Evolutionary conservation across 2,888 invertebrate genomes (phyloP), one percentile per base, ranked within the genome.

Genomic region (Drosophila prolongata): DNA sequence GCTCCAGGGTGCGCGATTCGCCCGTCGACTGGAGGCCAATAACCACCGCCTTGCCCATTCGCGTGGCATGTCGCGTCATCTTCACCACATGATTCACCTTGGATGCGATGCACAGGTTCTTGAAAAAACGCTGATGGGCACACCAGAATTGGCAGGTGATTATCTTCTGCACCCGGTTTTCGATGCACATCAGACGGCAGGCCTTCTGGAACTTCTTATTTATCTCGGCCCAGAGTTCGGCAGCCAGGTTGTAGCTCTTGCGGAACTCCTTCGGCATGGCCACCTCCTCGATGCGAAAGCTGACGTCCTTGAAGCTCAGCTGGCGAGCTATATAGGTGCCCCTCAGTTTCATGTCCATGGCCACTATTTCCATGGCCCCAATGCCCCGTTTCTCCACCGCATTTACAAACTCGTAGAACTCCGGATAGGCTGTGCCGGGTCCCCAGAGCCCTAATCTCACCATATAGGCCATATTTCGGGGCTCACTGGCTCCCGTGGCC

Each of bases 61-160:
- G 97, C 1, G 97, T 96, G 6, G 97, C 96, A 89, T 97, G 97
- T 47, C 96, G 95, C 0, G 96, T 95, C 24, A 95, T 95, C 64
- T 94, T 94, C 11, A 96, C 96, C 0, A 96, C 96, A 92, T 96
- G 96, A 89, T 94, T 94, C 43, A 95, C 98, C 94, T 99, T 99
- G 16, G 99, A 96, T 0, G 99, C 99, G 80, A 99, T 99, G 92
- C 99, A 99, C 13, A 99, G 94, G 91, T 99, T 99, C 92, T 99
- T 99, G 94, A 99, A 99, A 94, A 98, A 99, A 61, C 98, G 94
- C 93, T 99, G 99, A 94, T 99, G 99, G n/a, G 98, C 96, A 0
- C 98, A 98, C 99, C 99, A 99, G 93, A 99, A 99, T 93, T 99
- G 99, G 0, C 98, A 98, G 98, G 99, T 99, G 96, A 99, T 98